These are phyloP conservation scores for Cydia strobilella DNA, from an alignment of 1,140 invertebrate species.

Conservation along the genomic window DNA sequence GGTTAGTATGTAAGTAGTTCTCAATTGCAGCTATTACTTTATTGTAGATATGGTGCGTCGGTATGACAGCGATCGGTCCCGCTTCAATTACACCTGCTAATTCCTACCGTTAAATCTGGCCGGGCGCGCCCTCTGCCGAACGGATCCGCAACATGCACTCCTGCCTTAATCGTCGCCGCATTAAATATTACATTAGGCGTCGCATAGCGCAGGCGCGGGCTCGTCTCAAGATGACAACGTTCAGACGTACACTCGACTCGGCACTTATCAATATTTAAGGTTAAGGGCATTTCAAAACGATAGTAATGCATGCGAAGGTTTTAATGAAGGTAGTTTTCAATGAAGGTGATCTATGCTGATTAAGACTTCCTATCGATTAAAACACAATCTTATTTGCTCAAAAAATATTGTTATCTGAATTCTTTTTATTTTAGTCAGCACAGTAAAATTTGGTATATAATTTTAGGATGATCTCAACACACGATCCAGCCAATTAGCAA, in stretches of 20 bases:
- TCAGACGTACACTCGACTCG: slow-evolving; percentile 30
- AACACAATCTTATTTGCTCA: no score
- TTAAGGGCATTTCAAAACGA: neutral
- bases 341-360: neutral
- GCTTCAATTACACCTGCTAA: slow-evolving; percentile 31
- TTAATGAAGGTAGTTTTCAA: neutral
- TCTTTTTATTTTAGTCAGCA: neutral
- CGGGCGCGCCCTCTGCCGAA: slow-evolving; percentile 1
- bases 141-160: slow-evolving; percentile 25
- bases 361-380: neutral
- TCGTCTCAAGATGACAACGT: slow-evolving; percentile 29
- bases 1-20: neutral
- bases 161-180: slow-evolving; percentile 30
- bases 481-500: neutral
- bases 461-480: no score
- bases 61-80: slow-evolving; percentile 1
- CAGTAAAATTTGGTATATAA: no score
- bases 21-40: slow-evolving; percentile 12
- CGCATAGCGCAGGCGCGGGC: slow-evolving; percentile 17
- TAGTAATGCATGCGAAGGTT: neutral
- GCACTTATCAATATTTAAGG: slow-evolving; percentile 32
- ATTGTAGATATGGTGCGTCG: neutral
- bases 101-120: slow-evolving; percentile 28
- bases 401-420: no score
- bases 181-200: slow-evolving; percentile 25